Evolutionary conservation across 2,888 invertebrate species (phyloP).

Genomic region (Chymomyza amoena): DNA sequence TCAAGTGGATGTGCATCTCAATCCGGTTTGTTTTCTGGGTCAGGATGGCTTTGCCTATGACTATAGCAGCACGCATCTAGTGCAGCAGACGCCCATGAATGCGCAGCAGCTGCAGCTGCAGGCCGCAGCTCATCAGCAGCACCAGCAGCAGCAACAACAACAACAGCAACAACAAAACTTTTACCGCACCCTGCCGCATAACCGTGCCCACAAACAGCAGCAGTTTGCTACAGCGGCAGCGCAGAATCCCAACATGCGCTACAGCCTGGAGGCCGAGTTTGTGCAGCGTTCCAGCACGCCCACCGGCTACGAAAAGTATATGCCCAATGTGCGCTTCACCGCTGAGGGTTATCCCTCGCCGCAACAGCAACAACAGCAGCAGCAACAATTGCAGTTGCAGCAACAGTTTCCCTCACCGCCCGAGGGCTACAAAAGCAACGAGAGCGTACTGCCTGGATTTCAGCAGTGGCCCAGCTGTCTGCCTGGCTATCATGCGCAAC

Average conservation of each 20-base stretch:
- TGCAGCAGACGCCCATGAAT: constrained; percentile 55
- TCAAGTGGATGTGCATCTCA: constrained; percentile 86
- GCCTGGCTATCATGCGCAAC: constrained; percentile 79
- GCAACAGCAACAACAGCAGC: constrained; percentile 49
- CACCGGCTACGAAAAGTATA: constrained; percentile 80
- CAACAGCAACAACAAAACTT: constrained; percentile 79
- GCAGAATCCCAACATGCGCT: constrained; percentile 81
- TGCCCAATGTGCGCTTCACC: constrained; percentile 85
- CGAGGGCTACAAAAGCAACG: constrained; percentile 83
- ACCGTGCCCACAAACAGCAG: constrained; percentile 79
- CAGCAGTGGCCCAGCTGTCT: constrained; percentile 81
- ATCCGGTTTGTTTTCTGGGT: constrained; percentile 87
- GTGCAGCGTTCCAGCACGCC: constrained; percentile 80
- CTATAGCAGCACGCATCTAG: constrained; percentile 77
- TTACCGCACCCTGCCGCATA: constrained; percentile 89
- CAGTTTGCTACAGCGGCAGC: constrained; percentile 77
- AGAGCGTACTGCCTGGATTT: constrained; percentile 64
- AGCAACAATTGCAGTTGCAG: constrained; percentile 37
- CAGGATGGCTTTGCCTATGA: constrained; percentile 86
- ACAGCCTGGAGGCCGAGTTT: constrained; percentile 84
- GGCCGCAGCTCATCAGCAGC: constrained; percentile 53
- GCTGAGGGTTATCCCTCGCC: constrained; percentile 88
- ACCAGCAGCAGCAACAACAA: constrained; percentile 52
- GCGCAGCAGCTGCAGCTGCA: constrained; percentile 54
- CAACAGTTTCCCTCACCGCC: constrained; percentile 84